Percentiles rank a stretch among this genome's conserved stretches.
These are phyloP conservation scores for Mormyrops attenuatus DNA, from an alignment of 2,797 vertebrate species.

Conservation along the genomic window DNA sequence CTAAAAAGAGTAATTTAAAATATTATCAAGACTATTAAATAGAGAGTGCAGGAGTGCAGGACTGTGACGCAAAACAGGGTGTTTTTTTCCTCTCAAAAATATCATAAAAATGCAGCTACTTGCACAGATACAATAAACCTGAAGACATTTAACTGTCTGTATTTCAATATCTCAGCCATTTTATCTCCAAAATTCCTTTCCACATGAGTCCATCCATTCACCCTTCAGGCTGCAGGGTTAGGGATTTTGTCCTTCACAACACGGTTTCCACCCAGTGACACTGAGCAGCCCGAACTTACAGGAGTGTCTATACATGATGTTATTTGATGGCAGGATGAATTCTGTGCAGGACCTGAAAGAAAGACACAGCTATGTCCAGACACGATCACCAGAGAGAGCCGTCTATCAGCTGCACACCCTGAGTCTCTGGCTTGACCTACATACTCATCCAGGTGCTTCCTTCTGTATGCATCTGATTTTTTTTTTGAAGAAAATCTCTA, in stretches of 20 bases:
- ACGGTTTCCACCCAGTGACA: not conserved
- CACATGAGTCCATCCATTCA: not conserved
- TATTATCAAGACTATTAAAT: not conserved
- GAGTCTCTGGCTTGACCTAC: not conserved
- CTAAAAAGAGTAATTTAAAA: not conserved
- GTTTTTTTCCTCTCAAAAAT: not conserved
- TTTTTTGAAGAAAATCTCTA: conserved; percentile 54
- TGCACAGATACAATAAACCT: not conserved
- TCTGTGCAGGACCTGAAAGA: not conserved
- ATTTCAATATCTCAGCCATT: not conserved
- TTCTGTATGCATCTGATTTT: conserved; percentile 53
- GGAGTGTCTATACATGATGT: not conserved
- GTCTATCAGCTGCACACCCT: not conserved
- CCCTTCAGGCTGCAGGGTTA: not conserved
- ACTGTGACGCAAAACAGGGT: not conserved
- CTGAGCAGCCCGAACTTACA: not conserved
- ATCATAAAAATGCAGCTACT: not conserved
- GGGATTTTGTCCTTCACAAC: not conserved
- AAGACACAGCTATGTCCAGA: not conserved
- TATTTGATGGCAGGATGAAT: not conserved
- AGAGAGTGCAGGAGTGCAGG: not conserved
- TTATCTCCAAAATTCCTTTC: not conserved
- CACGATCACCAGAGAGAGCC: not conserved
- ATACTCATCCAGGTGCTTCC: conserved; percentile 59
- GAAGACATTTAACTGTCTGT: not conserved